These are phyloP conservation scores for Drosophila elegans DNA, from an alignment of 1,140 invertebrate species.

Conservation along the genomic window DNA sequence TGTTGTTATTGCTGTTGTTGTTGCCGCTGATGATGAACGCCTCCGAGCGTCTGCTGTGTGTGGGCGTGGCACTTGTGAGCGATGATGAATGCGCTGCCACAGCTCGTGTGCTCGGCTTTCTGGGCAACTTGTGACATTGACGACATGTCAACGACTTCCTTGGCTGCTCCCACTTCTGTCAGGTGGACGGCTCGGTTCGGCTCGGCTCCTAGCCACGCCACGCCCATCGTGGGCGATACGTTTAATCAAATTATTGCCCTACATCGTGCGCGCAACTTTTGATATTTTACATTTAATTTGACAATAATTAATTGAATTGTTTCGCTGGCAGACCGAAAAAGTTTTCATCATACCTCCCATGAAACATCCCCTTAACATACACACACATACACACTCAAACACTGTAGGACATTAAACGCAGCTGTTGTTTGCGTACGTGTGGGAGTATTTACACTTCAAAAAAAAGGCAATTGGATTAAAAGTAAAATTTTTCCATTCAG, in stretches of 20 bases:
- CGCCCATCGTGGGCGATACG: background rate
- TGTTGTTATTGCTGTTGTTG: conserved; percentile 1
- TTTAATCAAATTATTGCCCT: conserved; percentile 55
- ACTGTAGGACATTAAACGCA: conserved; percentile 13
- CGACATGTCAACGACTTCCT: conserved; percentile 67
- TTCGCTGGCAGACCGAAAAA: conserved; percentile 26
- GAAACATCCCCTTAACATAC: background rate
- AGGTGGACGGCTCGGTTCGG: conserved; percentile 6
- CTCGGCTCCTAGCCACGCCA: background rate
- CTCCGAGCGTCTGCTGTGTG: background rate
- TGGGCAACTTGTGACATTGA: conserved; percentile 63
- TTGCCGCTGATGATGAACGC: conserved; percentile 8
- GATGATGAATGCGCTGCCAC: conserved; percentile 57
- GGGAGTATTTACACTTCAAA: background rate
- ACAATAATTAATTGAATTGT: conserved; percentile 70
- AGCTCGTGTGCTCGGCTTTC: conserved; percentile 20
- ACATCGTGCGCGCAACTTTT: conserved; percentile 55
- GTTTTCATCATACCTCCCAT: background rate
- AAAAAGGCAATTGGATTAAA: background rate
- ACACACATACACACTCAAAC: background rate
- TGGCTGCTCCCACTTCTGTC: conserved; percentile 51
- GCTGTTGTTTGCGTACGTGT: conserved; percentile 8
- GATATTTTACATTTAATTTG: conserved; percentile 73
- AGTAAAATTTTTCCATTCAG: background rate
- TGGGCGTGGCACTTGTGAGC: conserved; percentile 46